phyloP scores from a whole-genome alignment of 2,797 vertebrate genomes.

The Alauda arvensis region DNA sequence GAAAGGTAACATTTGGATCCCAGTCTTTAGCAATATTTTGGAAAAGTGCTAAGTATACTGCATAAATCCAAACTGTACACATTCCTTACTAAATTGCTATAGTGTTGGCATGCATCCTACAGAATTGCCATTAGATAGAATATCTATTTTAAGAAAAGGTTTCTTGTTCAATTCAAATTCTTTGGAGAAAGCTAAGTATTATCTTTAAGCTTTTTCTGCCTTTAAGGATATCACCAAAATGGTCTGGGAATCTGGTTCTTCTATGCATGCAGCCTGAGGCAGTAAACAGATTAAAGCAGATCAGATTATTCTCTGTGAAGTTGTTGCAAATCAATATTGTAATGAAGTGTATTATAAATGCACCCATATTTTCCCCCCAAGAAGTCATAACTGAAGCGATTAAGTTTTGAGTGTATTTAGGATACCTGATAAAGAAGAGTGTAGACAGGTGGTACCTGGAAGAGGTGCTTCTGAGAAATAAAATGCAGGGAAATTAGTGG shows the following conservation, averaged over 20 bases:
- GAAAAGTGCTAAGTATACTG: background rate
- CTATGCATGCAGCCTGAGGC: background rate
- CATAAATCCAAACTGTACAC: background rate
- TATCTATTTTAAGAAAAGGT: background rate
- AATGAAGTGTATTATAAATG: background rate
- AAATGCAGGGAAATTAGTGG: background rate
- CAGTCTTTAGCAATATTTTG: background rate
- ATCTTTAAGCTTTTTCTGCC: constrained; percentile 13
- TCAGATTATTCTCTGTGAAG: constrained; percentile 14
- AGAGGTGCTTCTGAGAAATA: background rate
- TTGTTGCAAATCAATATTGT: background rate
- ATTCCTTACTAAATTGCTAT: background rate
- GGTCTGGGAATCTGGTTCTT: background rate
- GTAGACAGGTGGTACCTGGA: background rate
- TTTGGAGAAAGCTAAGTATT: background rate
- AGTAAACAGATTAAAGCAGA: background rate
- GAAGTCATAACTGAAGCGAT: background rate
- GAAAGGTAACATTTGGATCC: background rate
- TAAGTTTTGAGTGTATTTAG: background rate
- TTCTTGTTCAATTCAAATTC: background rate
- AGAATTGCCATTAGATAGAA: background rate
- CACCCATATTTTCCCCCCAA: background rate
- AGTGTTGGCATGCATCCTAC: background rate
- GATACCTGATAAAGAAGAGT: background rate
- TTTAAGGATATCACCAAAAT: background rate